phyloP scores from a whole-genome alignment of 2,888 invertebrate species.

The Drosophila paramelanica region DNA sequence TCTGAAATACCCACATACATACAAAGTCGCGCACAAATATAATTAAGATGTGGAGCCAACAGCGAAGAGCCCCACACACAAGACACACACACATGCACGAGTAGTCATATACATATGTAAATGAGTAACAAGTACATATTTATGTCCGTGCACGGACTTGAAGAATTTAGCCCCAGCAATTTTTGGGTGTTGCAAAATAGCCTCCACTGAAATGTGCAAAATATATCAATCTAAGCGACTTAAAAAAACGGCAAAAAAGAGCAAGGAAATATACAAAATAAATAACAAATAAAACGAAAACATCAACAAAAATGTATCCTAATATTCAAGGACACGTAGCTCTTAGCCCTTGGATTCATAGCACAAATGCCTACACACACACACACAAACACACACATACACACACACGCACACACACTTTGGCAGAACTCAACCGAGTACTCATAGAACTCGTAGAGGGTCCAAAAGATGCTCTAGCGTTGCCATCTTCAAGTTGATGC shows the following conservation, averaged over 20 bases:
- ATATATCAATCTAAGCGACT: slow-evolving; percentile 41
- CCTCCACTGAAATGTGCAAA: slow-evolving; percentile 20
- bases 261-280: background rate
- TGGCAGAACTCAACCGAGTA: slow-evolving; percentile 41
- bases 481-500: slow-evolving; percentile 56
- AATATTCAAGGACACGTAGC: slow-evolving; percentile 47
- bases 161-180: slow-evolving; percentile 23
- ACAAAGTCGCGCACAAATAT: slow-evolving; percentile 56
- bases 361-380: slow-evolving; percentile 33
- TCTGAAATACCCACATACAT: slow-evolving; percentile 52
- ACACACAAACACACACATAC: slow-evolving; percentile 9
- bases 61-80: slow-evolving; percentile 20
- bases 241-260: background rate
- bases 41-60: slow-evolving; percentile 58
- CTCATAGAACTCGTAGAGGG: slow-evolving; percentile 38
- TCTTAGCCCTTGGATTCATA: slow-evolving; percentile 12
- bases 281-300: background rate
- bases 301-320: slow-evolving; percentile 18
- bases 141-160: slow-evolving; percentile 28
- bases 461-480: slow-evolving; percentile 59
- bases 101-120: slow-evolving; percentile 10
- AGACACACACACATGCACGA: slow-evolving; percentile 2
- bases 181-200: slow-evolving; percentile 20
- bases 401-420: slow-evolving; percentile 32
- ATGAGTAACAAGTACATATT: slow-evolving; percentile 34